Evolutionary conservation across 2,797 vertebrate species (phyloP), one percentile per base, ranked within the genome.

Genomic region (Tiaroga cobitis): DNA sequence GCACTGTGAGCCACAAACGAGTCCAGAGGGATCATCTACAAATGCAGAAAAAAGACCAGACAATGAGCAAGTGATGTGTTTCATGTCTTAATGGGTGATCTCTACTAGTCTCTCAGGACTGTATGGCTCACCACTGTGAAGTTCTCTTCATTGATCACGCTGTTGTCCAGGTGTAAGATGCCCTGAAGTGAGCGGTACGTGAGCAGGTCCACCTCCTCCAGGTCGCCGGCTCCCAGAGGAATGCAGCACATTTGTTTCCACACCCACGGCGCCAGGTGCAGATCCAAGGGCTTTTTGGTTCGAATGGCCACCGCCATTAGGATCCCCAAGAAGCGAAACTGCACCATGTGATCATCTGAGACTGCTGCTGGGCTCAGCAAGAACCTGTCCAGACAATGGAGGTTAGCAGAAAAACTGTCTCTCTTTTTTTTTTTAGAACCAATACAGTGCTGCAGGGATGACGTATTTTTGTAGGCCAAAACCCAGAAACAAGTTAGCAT

Each of bases 161-260:
- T 96, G 91, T 95, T 94, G 75, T 96, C 95, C 54, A 96, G 91
- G 85, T 96, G 95, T 32, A 95, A 94, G 91, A 96, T 96, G 86
- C 95, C 95, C 56, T 96, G 95, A n/a, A 96, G 92, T 10, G 92
- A 94, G 86, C 95, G 95, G 87, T 94, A 93, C n/a, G 95, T 96
- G 80, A 96, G 95, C 86, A 96, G 92, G 84, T 96, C 96, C 29
- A 96, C 96, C 84, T 96, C 96, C 89, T 96, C 96, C 85, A 96
- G 88, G 90, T 96, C 95, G 0, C 87, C 87, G 9, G 92, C 93
- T 16, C 90, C 91, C 75, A 96, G 87, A 0, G 95, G 95, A 90
- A 96, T 96, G 2, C 92, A 94, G 89, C 96, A 96, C 80, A 96
- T 93, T 90, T 96, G 95, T 78, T 96, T 96, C 96, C 96, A 96